phyloP scores from a whole-genome alignment of 2,888 invertebrate genomes.

The Trissolcus brochymenae region DNA sequence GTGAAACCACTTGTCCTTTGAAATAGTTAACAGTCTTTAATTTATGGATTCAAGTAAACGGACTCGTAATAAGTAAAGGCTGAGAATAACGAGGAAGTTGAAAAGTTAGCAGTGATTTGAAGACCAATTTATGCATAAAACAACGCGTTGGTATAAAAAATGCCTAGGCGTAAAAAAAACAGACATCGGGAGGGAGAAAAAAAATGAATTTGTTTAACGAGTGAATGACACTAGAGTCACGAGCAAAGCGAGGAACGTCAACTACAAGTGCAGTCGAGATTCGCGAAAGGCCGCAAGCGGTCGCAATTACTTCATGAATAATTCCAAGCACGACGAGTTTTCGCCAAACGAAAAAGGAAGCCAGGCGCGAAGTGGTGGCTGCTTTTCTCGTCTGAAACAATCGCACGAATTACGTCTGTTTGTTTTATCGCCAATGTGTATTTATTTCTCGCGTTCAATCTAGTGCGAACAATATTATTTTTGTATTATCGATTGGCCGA shows the following conservation, averaged over 20 bases:
- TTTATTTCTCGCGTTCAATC: constrained; percentile 29
- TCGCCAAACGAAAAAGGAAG: constrained; percentile 48
- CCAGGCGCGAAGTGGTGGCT: constrained; percentile 47
- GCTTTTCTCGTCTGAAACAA: constrained; percentile 41
- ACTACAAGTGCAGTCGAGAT: constrained; percentile 49
- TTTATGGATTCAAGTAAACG: background rate
- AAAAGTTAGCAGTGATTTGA: constrained; percentile 14
- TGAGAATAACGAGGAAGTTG: background rate
- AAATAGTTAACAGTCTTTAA: background rate
- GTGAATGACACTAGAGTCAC: constrained; percentile 44
- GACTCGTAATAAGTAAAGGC: background rate
- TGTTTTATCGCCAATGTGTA: constrained; percentile 35
- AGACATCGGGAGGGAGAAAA: constrained; percentile 7
- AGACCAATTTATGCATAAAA: constrained; percentile 38
- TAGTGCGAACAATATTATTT: constrained; percentile 19
- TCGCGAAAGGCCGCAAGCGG: constrained; percentile 43
- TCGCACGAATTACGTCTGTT: constrained; percentile 36
- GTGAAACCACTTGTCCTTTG: background rate
- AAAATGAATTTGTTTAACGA: constrained; percentile 42
- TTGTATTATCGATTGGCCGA: constrained; percentile 3
- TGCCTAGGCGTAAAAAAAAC: constrained; percentile 16
- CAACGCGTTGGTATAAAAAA: constrained; percentile 29
- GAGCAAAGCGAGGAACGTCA: constrained; percentile 44
- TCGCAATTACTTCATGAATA: constrained; percentile 60
- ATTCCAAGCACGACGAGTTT: constrained; percentile 52